Base-by-base conservation (phyloP, 1,140 invertebrate species). In the Calephelis nemesis region DNA sequence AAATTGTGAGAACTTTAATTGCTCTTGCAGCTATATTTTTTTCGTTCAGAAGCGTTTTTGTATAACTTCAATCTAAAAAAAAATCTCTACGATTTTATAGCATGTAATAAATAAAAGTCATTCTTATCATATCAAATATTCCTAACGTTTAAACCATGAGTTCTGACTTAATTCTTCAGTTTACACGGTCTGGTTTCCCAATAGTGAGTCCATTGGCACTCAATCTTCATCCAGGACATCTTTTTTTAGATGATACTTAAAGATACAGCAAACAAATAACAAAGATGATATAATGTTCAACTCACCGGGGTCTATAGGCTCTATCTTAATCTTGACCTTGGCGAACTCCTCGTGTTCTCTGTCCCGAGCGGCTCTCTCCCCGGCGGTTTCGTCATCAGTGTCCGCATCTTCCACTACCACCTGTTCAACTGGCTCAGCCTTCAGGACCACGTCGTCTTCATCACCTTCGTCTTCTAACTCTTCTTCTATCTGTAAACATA, bases 301-400 rank as follows among this genome's bases (percentile, higher is more conserved):
- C 81, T 82, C 80, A 94, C 94, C 94, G 62, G 92, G 90, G 77
- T 94, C 94, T 8, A 93, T 67, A 19, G 94, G 94, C 77, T 95
- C 94, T 76, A 91, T 88, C 75, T 94, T 94, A 62, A 94, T 83
- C 78, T 92, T 92, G 12, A 94, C 77, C 13, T 90, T 91, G n/a
- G 80, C 74, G 70, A 93, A 92, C 77, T 93, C 91, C 52, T 91
- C 85, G 12, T 73, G 78, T 7, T 90, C 90, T 13, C 91, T 76
- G 73, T 94, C 91, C 3, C 92, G 73, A 13, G 81, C 77, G 0
- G 73, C 73, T 6, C 85, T 72, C 47, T 71, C 72, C 7, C 68
- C 83, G 13, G 75, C 69, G 7, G 91, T 91, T 69, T 92, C 90
- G 60, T 93, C 90, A 67, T 92, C 89, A 0, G 93, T 93, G 72